phyloP scores from a whole-genome alignment of 2,113 vertebrate genomes.

The Oenanthe melanoleuca region DNA sequence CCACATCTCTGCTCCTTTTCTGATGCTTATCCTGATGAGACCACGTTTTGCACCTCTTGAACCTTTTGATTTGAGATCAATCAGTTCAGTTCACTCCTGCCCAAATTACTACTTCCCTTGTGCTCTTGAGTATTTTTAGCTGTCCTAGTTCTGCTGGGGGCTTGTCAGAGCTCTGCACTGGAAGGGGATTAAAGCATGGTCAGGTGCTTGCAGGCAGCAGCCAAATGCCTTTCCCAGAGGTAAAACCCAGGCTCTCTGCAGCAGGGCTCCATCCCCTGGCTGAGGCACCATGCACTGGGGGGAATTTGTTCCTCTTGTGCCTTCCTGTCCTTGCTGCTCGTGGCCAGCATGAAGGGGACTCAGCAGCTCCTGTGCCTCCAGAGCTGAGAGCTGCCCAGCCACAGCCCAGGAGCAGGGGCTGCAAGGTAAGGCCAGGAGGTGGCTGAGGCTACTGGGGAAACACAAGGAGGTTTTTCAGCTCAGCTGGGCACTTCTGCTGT shows the following conservation, averaged over 20 bases:
- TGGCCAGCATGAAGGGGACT: background rate
- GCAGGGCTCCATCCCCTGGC: background rate
- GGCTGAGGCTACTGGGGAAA: background rate
- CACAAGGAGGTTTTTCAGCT: background rate
- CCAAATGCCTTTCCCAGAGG: background rate
- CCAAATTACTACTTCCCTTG: background rate
- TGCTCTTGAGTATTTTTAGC: conserved; percentile 52
- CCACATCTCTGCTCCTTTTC: background rate
- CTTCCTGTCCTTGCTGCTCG: background rate
- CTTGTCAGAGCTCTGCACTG: background rate
- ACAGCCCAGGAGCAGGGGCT: conserved; percentile 8
- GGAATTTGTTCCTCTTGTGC: background rate
- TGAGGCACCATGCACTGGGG: background rate
- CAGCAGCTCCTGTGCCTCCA: background rate
- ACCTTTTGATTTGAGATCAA: conserved; percentile 12
- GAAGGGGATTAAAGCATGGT: conserved; percentile 25
- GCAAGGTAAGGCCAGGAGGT: conserved; percentile 30
- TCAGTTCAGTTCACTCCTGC: background rate
- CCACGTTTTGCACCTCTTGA: background rate
- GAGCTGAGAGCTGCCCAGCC: background rate
- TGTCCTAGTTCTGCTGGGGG: conserved; percentile 40
- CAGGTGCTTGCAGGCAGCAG: conserved; percentile 46
- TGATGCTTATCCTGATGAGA: background rate
- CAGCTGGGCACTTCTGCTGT: background rate
- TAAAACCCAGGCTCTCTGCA: background rate